Percentiles rank a stretch among this genome's conserved stretches.
Evolutionary conservation across 2,797 vertebrate species (phyloP).

Genomic region (Sebastiscus tertius): DNA sequence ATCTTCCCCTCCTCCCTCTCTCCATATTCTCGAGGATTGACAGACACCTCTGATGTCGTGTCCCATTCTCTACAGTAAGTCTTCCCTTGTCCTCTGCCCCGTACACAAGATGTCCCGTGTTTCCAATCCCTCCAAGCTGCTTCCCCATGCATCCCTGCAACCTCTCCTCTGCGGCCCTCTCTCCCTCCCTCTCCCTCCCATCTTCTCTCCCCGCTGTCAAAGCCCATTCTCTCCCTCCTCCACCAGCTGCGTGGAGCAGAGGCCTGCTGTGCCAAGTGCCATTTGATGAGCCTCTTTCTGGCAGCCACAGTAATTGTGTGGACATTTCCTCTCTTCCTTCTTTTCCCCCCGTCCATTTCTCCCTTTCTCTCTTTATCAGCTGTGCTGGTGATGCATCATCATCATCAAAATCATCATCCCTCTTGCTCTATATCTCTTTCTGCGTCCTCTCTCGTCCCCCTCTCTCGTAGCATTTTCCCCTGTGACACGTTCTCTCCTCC

Average conservation of each 20-base stretch:
- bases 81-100: not conserved
- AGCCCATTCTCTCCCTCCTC: conserved; percentile 68
- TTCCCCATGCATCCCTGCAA: conserved; percentile 28
- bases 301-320: conserved; percentile 69
- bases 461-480: not conserved
- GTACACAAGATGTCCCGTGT: not conserved
- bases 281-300: conserved; percentile 76
- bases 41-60: not conserved
- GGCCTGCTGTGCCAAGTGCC: conserved; percentile 74
- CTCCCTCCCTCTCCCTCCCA: conserved; percentile 34
- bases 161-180: conserved; percentile 32
- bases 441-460: conserved; percentile 1
- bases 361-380: conserved; percentile 50
- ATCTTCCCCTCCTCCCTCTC: not conserved
- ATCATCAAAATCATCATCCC: conserved; percentile 24
- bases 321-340: conserved; percentile 55
- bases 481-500: conserved; percentile 6
- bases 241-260: conserved; percentile 70
- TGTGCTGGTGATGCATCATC: conserved; percentile 41
- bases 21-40: not conserved
- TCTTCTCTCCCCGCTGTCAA: conserved; percentile 61
- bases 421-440: conserved; percentile 3
- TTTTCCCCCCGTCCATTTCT: conserved; percentile 15
- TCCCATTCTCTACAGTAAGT: not conserved
- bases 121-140: conserved; percentile 24